These are phyloP conservation scores for Patella vulgata DNA, from an alignment of 1,140 invertebrate species.

Conservation along the genomic window DNA sequence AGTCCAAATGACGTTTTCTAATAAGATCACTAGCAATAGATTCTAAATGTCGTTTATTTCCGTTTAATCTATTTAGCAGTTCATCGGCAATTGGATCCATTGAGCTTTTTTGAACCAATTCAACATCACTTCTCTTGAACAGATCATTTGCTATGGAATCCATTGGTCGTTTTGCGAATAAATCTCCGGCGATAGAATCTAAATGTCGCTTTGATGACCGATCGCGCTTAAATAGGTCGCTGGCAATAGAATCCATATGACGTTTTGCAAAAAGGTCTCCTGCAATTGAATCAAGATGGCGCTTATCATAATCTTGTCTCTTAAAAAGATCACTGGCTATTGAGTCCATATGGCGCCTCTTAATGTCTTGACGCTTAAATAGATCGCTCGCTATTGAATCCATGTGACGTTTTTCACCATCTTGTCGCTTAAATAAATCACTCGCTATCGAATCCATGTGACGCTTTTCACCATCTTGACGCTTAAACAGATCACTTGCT, in stretches of 20 bases:
- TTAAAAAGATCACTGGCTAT: slow-evolving; percentile 14
- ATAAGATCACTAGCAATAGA: slow-evolving; percentile 2
- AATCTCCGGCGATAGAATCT: neutral
- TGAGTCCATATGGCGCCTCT: slow-evolving; percentile 3
- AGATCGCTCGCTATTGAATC: slow-evolving; percentile 10
- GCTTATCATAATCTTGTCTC: slow-evolving; percentile 6
- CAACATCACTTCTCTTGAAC: slow-evolving; percentile 3
- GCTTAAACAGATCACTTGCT: slow-evolving; percentile 7
- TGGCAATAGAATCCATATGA: slow-evolving; percentile 20
- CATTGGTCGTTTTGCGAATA: neutral
- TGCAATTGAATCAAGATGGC: slow-evolving; percentile 16
- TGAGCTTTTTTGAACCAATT: slow-evolving; percentile 7
- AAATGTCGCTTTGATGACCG: too few species aligned
- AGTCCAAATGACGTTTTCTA: slow-evolving; percentile 5
- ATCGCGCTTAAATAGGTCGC: slow-evolving; percentile 9
- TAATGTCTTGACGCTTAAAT: slow-evolving; percentile 1
- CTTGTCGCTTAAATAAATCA: slow-evolving; percentile 7
- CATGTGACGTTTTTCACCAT: slow-evolving; percentile 2
- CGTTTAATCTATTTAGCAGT: slow-evolving; percentile 5
- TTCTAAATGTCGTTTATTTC: neutral
- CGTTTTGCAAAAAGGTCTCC: slow-evolving; percentile 19
- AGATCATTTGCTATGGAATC: slow-evolving; percentile 19
- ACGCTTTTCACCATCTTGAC: neutral
- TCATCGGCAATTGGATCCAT: slow-evolving; percentile 16
- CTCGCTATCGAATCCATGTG: slow-evolving; percentile 11